A percentile compares a stretch with the other conserved stretches of the same genome.
These are phyloP conservation scores for Sphyrna mokarran DNA, from an alignment of 2,113 vertebrate genomes.

Conservation along the genomic window DNA sequence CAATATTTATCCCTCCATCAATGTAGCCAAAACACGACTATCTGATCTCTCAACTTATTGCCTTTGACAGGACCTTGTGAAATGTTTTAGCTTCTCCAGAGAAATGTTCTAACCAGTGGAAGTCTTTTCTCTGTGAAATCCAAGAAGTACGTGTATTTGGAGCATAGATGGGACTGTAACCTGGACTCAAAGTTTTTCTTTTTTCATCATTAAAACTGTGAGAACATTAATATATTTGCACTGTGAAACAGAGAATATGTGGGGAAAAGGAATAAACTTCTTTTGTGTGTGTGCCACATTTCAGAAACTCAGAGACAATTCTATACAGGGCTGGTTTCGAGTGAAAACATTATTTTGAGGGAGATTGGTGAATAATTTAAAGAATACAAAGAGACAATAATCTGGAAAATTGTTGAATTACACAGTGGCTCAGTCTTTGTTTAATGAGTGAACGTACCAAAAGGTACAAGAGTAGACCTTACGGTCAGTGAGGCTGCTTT, in stretches of 20 bases:
- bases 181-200: too few relatives aligned
- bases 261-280: not conserved
- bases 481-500: too few relatives aligned
- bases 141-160: too few relatives aligned
- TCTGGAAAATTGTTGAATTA: not conserved
- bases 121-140: too few relatives aligned
- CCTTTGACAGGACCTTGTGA: not conserved
- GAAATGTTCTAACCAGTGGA: too few relatives aligned
- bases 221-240: not conserved
- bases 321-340: not conserved
- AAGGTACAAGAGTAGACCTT: too few relatives aligned
- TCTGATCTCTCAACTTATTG: not conserved
- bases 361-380: not conserved
- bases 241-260: not conserved
- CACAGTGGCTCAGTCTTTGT: not conserved
- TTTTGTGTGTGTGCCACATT: not conserved
- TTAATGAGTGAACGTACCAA: not conserved
- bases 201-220: too few relatives aligned
- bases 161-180: too few relatives aligned
- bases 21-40: not conserved
- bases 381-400: not conserved
- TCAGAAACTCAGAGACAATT: not conserved
- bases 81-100: too few relatives aligned
- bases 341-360: not conserved
- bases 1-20: not conserved